These are phyloP conservation scores for Strix aluco DNA, from an alignment of 2,113 vertebrate species.

Conservation along the genomic window DNA sequence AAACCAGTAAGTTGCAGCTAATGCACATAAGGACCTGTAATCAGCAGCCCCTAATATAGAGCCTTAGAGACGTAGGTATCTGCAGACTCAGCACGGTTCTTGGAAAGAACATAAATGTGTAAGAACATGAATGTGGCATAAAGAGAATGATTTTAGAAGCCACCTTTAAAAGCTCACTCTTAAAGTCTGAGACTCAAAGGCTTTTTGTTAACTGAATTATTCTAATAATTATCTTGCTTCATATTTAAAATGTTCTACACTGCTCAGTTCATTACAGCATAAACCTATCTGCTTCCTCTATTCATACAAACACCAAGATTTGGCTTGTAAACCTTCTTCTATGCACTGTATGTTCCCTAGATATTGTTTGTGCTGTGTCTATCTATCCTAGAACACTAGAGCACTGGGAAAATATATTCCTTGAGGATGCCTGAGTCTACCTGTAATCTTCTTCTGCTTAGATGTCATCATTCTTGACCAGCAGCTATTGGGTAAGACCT, in stretches of 20 bases:
- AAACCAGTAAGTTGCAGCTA: neutral
- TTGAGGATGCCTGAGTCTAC: neutral
- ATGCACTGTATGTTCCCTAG: neutral
- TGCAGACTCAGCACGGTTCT: neutral
- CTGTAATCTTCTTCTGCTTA: neutral
- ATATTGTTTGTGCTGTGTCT: neutral
- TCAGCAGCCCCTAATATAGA: neutral
- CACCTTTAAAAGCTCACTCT: neutral
- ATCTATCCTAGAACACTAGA: neutral
- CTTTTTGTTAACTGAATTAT: neutral
- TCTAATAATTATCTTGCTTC: neutral
- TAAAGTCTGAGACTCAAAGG: neutral
- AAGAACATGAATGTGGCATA: neutral
- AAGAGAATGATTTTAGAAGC: neutral
- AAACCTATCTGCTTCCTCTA: neutral
- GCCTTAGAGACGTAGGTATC: rapidly evolving
- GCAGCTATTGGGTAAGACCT: neutral
- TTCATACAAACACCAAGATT: neutral
- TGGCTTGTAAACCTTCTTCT: neutral
- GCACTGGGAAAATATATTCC: neutral
- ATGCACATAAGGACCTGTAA: neutral
- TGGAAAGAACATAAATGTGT: neutral
- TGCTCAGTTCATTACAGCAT: neutral
- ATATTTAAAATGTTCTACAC: neutral
- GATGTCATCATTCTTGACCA: neutral